Percentiles rank a stretch among this genome's conserved stretches.
Evolutionary conservation across 2,113 vertebrate species (phyloP).

Genomic region (Cottus gobio): DNA sequence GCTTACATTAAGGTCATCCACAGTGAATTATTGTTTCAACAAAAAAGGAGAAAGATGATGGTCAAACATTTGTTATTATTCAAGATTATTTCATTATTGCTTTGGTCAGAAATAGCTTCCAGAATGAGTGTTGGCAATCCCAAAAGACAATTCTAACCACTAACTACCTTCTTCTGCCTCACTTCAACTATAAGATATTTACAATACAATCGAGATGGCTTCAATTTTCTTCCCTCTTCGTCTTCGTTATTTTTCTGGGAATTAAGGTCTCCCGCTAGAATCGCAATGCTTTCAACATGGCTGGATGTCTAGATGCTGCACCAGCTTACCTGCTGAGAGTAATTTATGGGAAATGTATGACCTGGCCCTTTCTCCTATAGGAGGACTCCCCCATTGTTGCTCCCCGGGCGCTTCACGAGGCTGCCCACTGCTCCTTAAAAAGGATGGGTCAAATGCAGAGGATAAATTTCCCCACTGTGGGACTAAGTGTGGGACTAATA

Average conservation of each 20-base stretch:
- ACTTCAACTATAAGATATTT: conserved; percentile 21
- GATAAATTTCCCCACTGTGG: too few relatives aligned
- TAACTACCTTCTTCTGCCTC: conserved; percentile 9
- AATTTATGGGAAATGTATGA: conserved; percentile 81
- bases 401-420: too few relatives aligned
- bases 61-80: conserved; percentile 32
- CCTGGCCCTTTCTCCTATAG: conserved; percentile 63
- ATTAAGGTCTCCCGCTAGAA: conserved; percentile 72
- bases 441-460: too few relatives aligned
- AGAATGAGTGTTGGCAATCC: conserved; percentile 2
- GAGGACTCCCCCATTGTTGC: conserved; percentile 65
- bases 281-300: conserved; percentile 85
- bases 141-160: conserved; percentile 2
- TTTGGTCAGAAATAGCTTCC: conserved; percentile 23
- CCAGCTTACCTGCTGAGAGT: conserved; percentile 82
- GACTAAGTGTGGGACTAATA: too few relatives aligned
- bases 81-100: conserved; percentile 6
- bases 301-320: conserved; percentile 77
- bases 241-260: conserved; percentile 71
- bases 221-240: conserved; percentile 43
- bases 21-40: conserved; percentile 29
- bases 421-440: too few relatives aligned
- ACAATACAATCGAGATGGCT: conserved; percentile 45
- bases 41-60: conserved; percentile 22
- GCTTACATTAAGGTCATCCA: conserved; percentile 15